Base-by-base conservation (phyloP, 2,797 vertebrate genomes). In the Brachyalestes nurse region DNA sequence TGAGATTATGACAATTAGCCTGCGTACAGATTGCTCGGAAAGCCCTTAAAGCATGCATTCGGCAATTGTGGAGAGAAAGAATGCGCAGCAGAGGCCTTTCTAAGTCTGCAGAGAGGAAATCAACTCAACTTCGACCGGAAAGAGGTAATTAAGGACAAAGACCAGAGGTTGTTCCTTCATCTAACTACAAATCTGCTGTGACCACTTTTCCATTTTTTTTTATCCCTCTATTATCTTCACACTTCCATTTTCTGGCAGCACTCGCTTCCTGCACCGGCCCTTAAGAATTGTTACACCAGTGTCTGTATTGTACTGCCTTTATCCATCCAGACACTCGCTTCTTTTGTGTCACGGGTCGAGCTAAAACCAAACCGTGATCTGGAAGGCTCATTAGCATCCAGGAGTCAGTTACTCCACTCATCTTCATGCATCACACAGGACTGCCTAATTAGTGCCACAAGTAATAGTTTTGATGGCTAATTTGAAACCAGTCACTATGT, bases 1-100 rank as follows among this genome's bases (percentile, higher is more conserved):
- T 82, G 71, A 61, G 76, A 62, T 74, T 42, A 42, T 8, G 58
- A 74, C 81, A 74, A 72, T 78, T 58, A 53, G 70, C 16, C 45
- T 42, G 13, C 40, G n/a, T 25, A 53, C 38, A 70, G 72, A 60
- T 17, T 34, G 70, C 53, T 42, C 28, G 4, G n/a, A 57, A 74
- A 78, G 34, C 53, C 14, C 42, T 67, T 42, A 42, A 72, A 77
- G 72, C 47, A 69, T n/a, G 57, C 25, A 61, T 61, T 55, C 38
- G 1, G 42, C 19, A 23, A 53, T 57, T 25, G 42, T 40, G 19
- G 25, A 19, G 47, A 77, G 38, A 78, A 51, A 57, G 34, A 77
- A 6, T 40, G 23, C 45, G 19, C 60, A 23, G 0, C 58, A 57
- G 49, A 57, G 28, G 47, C 23, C 47, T 45, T 19, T 42, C 34